Base-by-base conservation (phyloP, 1,140 invertebrate genomes). In the Drosophila sp. region DNA sequence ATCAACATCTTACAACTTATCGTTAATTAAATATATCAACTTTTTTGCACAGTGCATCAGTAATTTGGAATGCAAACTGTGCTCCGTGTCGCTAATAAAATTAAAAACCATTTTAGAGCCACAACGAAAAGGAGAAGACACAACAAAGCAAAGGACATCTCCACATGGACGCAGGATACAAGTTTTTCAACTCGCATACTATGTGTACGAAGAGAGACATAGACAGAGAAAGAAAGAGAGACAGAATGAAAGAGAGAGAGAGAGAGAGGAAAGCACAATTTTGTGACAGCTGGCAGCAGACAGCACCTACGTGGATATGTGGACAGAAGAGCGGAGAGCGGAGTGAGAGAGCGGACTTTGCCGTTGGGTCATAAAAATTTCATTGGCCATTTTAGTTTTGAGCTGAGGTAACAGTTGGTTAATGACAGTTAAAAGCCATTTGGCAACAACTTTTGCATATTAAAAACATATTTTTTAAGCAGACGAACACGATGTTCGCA, bases 341-440 rank as follows among this genome's bases (percentile, higher is more conserved):
- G n/a, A n/a, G n/a, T n/a, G 48, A 34, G 27, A 27, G 16, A 29
- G 21, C 4, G 21, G 18, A 27, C 7, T 21, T 16, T 57, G 54
- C 16, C 54, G 41, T 16, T 48, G 81, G 46, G 75, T 78, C 82
- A 86, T 86, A 89, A 78, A 86, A 86, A 87, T 86, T 86, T 86
- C 82, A 86, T 86, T 86, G 82, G 78, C 70, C 82, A 86, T 86
- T 84, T 86, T 66, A 48, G 58, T 38, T 38, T 36, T 61, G 32
- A 29, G 59, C 4, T 32, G 11, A 45, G 82, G 82, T 74, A 87
- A 82, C 82, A 87, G 82, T 86, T 86, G 82, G 78, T 78, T 86
- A 86, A 86, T 86, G 82, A 86, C 82, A 86, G 82, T 79, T 89
- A 89, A 87, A 89, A 89, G 72, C 83, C 75, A 89, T 87, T 89